Evolutionary conservation across 2,797 vertebrate species (phyloP).

Genomic region (Sitta carolinensis): DNA sequence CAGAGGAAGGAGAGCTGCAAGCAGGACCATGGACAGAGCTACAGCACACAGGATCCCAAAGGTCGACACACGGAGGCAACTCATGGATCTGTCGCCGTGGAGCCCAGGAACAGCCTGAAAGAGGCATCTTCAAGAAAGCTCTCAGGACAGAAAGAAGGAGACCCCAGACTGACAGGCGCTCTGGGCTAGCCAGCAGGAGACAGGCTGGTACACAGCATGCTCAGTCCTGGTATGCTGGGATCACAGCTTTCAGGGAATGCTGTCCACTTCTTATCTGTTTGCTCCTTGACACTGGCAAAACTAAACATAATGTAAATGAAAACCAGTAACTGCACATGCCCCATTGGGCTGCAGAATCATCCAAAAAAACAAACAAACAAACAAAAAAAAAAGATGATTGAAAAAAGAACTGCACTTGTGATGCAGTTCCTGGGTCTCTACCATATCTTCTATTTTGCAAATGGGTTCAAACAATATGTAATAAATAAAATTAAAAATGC

Average conservation of each 20-base stretch:
- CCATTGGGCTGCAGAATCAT: not conserved
- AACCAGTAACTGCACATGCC: not conserved
- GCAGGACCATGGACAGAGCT: not conserved
- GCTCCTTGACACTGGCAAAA: not conserved
- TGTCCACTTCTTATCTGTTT: not conserved
- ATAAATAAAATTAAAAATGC: conserved; percentile 22
- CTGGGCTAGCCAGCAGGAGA: not conserved
- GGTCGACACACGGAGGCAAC: not conserved
- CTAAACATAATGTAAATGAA: not conserved
- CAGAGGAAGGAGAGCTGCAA: not conserved
- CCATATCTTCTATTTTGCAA: not conserved
- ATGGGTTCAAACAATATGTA: not conserved
- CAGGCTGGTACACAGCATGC: accelerated
- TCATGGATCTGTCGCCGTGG: accelerated
- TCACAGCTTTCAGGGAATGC: not conserved
- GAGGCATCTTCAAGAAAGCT: not conserved
- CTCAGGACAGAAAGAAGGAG: not conserved
- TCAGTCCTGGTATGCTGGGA: not conserved
- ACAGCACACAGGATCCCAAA: not conserved
- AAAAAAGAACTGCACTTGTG: not conserved
- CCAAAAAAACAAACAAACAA: not conserved
- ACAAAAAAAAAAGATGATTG: not conserved
- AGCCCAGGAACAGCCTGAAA: not conserved
- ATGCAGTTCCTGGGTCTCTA: not conserved
- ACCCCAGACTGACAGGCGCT: not conserved